Conservation (phyloP, 2,797 vertebrate species). For the Gymnopithys bicolor region DNA sequence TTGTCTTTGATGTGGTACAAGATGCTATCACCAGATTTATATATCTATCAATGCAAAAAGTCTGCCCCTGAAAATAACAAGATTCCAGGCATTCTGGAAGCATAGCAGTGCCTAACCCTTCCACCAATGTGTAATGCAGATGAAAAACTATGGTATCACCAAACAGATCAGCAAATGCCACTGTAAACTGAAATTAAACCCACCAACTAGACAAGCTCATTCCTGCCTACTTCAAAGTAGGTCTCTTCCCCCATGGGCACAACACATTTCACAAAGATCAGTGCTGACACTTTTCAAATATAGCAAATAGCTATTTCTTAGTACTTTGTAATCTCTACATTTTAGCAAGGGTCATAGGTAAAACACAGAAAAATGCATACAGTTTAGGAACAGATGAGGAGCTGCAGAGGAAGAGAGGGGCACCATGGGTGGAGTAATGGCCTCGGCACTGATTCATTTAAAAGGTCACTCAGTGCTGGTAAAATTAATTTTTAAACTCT, state of each 20-base stretch:
- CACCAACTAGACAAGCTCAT: constrained; percentile 40
- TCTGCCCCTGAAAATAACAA: constrained; percentile 4
- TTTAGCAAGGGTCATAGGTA: neutral
- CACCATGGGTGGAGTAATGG: rapidly evolving
- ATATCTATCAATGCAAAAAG: neutral
- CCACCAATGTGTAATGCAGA: neutral
- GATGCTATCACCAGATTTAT: constrained; percentile 56
- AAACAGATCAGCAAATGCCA: constrained; percentile 56
- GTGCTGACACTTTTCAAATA: constrained; percentile 36
- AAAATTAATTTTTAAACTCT: neutral
- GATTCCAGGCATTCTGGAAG: constrained; percentile 57
- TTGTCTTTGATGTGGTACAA: constrained; percentile 15
- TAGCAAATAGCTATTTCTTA: constrained; percentile 45
- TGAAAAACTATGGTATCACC: constrained; percentile 36
- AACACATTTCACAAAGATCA: constrained; percentile 57
- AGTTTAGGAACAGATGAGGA: neutral
- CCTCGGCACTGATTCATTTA: neutral
- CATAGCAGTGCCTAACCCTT: neutral
- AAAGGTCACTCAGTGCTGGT: neutral
- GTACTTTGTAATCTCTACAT: neutral
- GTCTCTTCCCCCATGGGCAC: constrained; percentile 46
- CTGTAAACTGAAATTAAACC: constrained; percentile 66
- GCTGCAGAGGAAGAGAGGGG: neutral
- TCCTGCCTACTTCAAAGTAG: constrained; percentile 63
- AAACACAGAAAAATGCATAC: neutral